A percentile compares a stretch with the other conserved stretches of the same genome.
Conservation (phyloP, 2,797 vertebrate species). For the Crocidura indochinensis region DNA sequence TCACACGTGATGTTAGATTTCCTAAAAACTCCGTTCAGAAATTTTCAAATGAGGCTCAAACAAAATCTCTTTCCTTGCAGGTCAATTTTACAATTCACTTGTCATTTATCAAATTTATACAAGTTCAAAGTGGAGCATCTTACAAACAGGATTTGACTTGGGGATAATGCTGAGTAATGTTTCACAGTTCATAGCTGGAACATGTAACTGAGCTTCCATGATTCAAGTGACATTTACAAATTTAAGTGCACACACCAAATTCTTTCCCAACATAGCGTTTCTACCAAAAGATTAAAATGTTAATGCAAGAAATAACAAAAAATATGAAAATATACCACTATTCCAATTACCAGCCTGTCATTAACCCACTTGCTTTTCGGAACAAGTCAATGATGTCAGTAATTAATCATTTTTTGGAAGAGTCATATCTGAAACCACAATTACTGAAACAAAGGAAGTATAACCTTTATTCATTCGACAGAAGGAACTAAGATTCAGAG, state of each 20-base stretch:
- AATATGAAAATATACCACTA: background rate
- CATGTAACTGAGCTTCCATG: background rate
- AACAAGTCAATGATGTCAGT: background rate
- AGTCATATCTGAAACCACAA: conserved; percentile 14
- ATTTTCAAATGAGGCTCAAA: background rate
- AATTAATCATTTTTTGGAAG: background rate
- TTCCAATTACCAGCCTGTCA: background rate
- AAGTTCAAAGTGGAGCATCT: conserved; percentile 12
- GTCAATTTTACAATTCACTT: conserved; percentile 16
- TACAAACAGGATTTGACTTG: background rate
- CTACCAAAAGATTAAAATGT: conserved; percentile 2
- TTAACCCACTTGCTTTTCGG: background rate
- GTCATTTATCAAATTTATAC: conserved; percentile 35
- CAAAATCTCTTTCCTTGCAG: background rate
- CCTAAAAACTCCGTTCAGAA: background rate
- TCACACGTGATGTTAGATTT: background rate
- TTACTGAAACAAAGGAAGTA: conserved; percentile 20
- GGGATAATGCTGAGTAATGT: background rate
- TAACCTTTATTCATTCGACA: background rate
- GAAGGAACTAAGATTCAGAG: background rate
- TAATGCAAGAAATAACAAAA: background rate
- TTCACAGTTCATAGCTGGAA: background rate
- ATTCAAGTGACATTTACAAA: conserved; percentile 19
- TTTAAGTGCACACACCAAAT: conserved; percentile 25
- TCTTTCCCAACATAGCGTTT: conserved; percentile 4